phyloP scores from a whole-genome alignment of 2,113 vertebrate species.

The Bathybates hornii region DNA sequence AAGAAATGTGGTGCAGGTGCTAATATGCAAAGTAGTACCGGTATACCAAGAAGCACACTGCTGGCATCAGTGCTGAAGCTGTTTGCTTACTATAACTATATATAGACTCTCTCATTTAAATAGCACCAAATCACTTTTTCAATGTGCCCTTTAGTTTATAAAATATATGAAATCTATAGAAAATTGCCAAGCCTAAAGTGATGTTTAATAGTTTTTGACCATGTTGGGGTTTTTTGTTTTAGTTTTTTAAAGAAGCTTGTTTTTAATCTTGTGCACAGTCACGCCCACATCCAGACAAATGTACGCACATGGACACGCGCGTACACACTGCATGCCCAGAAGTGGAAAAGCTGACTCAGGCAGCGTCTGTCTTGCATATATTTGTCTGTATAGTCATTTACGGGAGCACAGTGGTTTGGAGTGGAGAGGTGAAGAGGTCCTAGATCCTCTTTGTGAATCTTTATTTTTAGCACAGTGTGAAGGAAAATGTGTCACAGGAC shows the following conservation, averaged over 20 bases:
- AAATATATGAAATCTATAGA: background rate
- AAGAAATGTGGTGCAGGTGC: background rate
- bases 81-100: background rate
- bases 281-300: background rate
- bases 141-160: background rate
- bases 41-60: background rate
- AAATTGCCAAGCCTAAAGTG: background rate
- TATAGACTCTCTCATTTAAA: background rate
- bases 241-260: background rate
- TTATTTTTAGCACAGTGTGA: conserved; percentile 39
- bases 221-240: background rate
- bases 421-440: background rate
- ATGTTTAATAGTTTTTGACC: background rate
- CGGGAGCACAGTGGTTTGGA: background rate
- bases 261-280: background rate
- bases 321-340: background rate
- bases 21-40: background rate
- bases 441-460: conserved; percentile 34
- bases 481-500: conserved; percentile 43
- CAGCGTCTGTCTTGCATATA: background rate
- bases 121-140: background rate
- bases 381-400: conserved; percentile 6
- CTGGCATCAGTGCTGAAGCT: background rate
- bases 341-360: conserved; percentile 38
- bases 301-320: background rate